A percentile compares a stretch with the other conserved stretches of the same genome.
These are phyloP conservation scores for Oscheius sp. DNA, from an alignment of 2,888 invertebrate genomes.

Conservation along the genomic window DNA sequence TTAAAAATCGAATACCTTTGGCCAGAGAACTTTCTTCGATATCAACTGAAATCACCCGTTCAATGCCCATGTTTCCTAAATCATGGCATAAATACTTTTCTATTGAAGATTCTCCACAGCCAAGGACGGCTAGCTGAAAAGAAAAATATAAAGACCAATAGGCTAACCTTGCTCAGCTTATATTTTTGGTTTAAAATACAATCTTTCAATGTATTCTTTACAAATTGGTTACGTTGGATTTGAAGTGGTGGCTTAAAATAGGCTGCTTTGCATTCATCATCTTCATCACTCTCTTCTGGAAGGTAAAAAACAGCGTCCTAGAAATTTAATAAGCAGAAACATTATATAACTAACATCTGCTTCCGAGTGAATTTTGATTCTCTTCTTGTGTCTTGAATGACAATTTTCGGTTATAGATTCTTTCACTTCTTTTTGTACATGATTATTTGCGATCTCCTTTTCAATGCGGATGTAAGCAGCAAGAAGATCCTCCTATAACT, in stretches of 20 bases:
- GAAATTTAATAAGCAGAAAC: background rate
- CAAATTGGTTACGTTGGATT: slow-evolving; percentile 11
- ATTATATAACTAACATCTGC: background rate
- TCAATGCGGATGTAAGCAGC: background rate
- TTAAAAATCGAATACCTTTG: slow-evolving; percentile 32
- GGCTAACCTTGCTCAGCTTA: slow-evolving; percentile 13
- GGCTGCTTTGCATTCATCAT: background rate
- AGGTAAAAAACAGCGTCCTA: background rate
- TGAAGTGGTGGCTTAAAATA: slow-evolving; percentile 25
- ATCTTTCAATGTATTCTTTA: background rate
- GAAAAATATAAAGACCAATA: no score
- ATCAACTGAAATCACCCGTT: slow-evolving; percentile 42
- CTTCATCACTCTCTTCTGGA: slow-evolving; percentile 4
- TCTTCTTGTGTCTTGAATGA: no score
- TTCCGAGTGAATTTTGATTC: background rate
- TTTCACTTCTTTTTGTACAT: background rate
- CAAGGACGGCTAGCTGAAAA: slow-evolving; percentile 35
- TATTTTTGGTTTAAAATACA: background rate
- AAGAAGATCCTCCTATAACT: background rate
- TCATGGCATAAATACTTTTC: slow-evolving; percentile 30
- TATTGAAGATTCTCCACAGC: slow-evolving; percentile 49
- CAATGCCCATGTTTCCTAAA: slow-evolving; percentile 26
- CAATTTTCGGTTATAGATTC: background rate
- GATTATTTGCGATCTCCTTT: background rate
- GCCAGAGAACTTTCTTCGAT: slow-evolving; percentile 35